Evolutionary conservation across 2,888 invertebrate genomes (phyloP).

Genomic region (Nemotelus pantherinus): DNA sequence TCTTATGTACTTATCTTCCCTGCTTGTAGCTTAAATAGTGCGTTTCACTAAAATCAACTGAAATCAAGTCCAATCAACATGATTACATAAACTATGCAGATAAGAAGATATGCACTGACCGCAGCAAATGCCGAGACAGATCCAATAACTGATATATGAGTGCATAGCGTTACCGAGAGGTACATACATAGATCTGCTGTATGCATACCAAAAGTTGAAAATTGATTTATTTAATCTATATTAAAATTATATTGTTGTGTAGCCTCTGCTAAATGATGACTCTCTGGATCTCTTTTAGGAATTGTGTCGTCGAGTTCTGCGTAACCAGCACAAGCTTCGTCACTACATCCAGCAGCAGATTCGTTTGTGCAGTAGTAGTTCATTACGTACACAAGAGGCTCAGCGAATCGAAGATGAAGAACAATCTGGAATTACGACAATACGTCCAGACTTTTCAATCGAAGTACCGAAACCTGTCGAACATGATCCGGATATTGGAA

Average conservation of each 20-base stretch:
- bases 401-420: conserved; percentile 62
- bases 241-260: conserved; percentile 2
- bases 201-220: too few species aligned
- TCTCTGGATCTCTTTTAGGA: conserved; percentile 61
- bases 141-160: too few species aligned
- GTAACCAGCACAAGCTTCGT: conserved; percentile 77
- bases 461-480: conserved; percentile 58
- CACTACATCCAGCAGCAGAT: conserved; percentile 66
- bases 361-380: conserved; percentile 69
- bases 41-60: too few species aligned
- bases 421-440: conserved; percentile 60
- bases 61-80: too few species aligned
- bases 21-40: too few species aligned
- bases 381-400: conserved; percentile 66
- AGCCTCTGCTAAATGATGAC: neutral
- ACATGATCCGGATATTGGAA: conserved; percentile 61
- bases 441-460: conserved; percentile 58
- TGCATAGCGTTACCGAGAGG: too few species aligned
- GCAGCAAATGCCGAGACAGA: too few species aligned
- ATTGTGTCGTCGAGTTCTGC: conserved; percentile 73
- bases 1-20: too few species aligned
- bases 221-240: neutral
- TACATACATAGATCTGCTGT: too few species aligned
- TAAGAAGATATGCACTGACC: too few species aligned
- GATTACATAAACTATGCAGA: too few species aligned